Evolutionary conservation across 2,113 vertebrate species (phyloP).

Genomic region (Acrocephalus kingi): DNA sequence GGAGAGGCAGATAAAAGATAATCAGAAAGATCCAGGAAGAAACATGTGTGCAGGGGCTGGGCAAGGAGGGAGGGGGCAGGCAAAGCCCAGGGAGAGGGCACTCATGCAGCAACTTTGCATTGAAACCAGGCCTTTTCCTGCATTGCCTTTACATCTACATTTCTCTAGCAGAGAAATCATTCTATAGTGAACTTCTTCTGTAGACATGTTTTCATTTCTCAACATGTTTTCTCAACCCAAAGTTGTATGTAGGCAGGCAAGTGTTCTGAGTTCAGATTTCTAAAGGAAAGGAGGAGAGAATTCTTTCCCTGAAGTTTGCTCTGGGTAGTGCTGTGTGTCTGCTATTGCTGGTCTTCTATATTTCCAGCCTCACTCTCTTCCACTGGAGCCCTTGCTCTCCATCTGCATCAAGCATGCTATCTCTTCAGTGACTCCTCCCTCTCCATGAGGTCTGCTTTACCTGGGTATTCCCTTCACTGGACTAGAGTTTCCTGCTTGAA

Average conservation of each 20-base stretch:
- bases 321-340: neutral
- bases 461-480: neutral
- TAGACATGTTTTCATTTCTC: neutral
- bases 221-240: neutral
- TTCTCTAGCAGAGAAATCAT: neutral
- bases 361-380: neutral
- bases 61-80: neutral
- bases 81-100: neutral
- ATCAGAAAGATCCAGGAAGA: neutral
- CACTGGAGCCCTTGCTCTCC: neutral
- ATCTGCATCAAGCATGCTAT: rapidly evolving
- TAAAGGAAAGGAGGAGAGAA: neutral
- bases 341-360: neutral
- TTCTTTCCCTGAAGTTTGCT: neutral
- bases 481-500: neutral
- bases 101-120: neutral
- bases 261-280: neutral
- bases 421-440: neutral
- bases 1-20: neutral
- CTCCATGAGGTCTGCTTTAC: neutral
- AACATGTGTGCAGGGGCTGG: neutral
- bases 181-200: neutral
- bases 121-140: neutral
- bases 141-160: neutral
- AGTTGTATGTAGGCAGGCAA: rapidly evolving